Conservation (phyloP, 23 tunicate genomes). For the Trididemnum clinides region DNA sequence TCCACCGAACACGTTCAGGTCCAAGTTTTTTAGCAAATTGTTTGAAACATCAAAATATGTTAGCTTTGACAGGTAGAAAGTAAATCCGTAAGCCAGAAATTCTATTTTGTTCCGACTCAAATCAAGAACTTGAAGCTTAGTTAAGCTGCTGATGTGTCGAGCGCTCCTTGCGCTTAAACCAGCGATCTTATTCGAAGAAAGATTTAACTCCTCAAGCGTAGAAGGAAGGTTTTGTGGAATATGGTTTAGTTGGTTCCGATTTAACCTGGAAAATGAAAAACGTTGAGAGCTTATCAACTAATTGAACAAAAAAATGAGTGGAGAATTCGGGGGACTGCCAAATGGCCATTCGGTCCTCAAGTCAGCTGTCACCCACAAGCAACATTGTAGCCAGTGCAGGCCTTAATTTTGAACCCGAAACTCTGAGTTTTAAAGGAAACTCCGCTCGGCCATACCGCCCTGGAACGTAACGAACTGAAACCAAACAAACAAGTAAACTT, state of each 20-base stretch:
- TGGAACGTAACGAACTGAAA: too few species aligned
- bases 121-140: slow-evolving; percentile 41
- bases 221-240: not conserved
- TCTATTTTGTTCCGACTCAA: slow-evolving; percentile 44
- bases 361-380: too few species aligned
- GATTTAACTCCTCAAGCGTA: not conserved
- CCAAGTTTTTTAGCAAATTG: slow-evolving; percentile 14
- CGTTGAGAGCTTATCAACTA: too few species aligned
- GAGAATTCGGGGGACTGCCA: too few species aligned
- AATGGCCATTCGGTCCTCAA: too few species aligned
- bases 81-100: slow-evolving; percentile 7
- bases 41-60: slow-evolving; percentile 38
- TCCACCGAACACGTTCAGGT: slow-evolving; percentile 22
- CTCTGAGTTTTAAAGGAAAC: too few species aligned
- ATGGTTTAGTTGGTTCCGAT: not conserved
- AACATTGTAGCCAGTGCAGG: too few species aligned
- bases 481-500: too few species aligned
- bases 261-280: not conserved
- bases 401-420: too few species aligned
- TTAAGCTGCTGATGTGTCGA: not conserved
- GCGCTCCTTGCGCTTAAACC: not conserved
- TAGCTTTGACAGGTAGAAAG: slow-evolving; percentile 1
- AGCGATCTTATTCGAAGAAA: not conserved
- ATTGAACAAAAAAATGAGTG: too few species aligned
- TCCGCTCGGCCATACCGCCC: too few species aligned